phyloP scores from a whole-genome alignment of 2,797 vertebrate species.

The Hoplostethus atlanticus region DNA sequence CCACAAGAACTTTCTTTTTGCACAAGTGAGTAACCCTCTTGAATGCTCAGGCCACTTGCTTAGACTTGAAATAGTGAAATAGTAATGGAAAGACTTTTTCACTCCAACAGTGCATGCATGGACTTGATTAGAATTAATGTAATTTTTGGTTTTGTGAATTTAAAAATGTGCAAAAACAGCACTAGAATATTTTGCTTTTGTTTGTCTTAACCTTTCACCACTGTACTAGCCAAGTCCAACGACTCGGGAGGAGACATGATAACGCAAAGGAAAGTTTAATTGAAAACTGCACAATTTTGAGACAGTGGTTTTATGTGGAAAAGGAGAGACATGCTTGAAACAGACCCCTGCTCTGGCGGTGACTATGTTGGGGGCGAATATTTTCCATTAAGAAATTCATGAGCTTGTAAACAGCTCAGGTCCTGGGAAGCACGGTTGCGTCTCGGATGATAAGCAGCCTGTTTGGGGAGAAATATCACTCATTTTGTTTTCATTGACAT shows the following conservation, averaged over 20 bases:
- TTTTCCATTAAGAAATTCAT: slow-evolving; percentile 85
- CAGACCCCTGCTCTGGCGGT: slow-evolving; percentile 73
- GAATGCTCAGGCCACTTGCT: slow-evolving; percentile 33
- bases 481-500: slow-evolving; percentile 67
- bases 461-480: slow-evolving; percentile 68
- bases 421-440: slow-evolving; percentile 74
- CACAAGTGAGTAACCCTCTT: slow-evolving; percentile 22
- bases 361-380: slow-evolving; percentile 80
- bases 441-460: slow-evolving; percentile 68
- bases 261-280: slow-evolving; percentile 54
- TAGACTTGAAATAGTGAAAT: slow-evolving; percentile 27
- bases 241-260: slow-evolving; percentile 35
- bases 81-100: slow-evolving; percentile 21
- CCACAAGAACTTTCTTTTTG: slow-evolving; percentile 32
- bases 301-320: slow-evolving; percentile 82
- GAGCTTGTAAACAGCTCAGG: slow-evolving; percentile 80
- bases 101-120: background rate
- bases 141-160: background rate
- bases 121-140: background rate
- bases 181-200: slow-evolving; percentile 2
- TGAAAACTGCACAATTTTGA: slow-evolving; percentile 65
- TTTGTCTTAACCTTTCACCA: slow-evolving; percentile 9
- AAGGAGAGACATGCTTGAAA: slow-evolving; percentile 71
- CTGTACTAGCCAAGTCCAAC: slow-evolving; percentile 10
- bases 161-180: background rate